Conservation (phyloP, 64 coral and sea anemone genomes). For the Stichodactyla helianthus region DNA sequence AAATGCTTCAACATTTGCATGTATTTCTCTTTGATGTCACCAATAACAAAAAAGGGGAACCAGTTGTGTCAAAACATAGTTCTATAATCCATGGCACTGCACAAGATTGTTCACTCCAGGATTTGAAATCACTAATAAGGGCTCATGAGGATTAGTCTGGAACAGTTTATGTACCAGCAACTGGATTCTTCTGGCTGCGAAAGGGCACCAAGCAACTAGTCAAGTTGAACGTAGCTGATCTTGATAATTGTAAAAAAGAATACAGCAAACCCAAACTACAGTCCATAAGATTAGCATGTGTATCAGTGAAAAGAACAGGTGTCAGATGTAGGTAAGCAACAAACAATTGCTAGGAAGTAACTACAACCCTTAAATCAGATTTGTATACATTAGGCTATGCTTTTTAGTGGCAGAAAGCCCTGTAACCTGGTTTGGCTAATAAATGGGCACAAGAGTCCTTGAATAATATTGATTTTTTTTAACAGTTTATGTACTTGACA, state of each 20-base stretch:
- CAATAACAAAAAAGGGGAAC: not conserved
- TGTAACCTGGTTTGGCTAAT: too few relatives aligned
- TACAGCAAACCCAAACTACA: conserved; percentile 9
- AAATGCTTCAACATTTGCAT: not conserved
- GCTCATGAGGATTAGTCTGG: not conserved
- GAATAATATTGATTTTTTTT: too few relatives aligned
- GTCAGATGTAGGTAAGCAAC: not conserved
- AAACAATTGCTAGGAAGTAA: not conserved
- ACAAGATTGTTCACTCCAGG: not conserved
- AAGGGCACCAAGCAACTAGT: conserved; percentile 21
- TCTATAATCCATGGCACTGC: not conserved
- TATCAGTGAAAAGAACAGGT: not conserved
- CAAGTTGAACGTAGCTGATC: conserved; percentile 3
- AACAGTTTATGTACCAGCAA: conserved; percentile 15
- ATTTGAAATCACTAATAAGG: not conserved
- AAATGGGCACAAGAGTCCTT: too few relatives aligned
- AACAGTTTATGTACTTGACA: too few relatives aligned
- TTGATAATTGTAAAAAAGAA: conserved; percentile 13
- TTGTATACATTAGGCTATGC: not conserved
- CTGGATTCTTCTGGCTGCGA: conserved; percentile 19
- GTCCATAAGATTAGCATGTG: conserved; percentile 4
- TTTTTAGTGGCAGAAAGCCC: too few relatives aligned
- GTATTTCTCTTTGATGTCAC: conserved; percentile 11
- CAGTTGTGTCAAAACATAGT: not conserved
- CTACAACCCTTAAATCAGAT: not conserved